Evolutionary conservation across 2,113 vertebrate species (phyloP).

Genomic region (Oplegnathus fasciatus): DNA sequence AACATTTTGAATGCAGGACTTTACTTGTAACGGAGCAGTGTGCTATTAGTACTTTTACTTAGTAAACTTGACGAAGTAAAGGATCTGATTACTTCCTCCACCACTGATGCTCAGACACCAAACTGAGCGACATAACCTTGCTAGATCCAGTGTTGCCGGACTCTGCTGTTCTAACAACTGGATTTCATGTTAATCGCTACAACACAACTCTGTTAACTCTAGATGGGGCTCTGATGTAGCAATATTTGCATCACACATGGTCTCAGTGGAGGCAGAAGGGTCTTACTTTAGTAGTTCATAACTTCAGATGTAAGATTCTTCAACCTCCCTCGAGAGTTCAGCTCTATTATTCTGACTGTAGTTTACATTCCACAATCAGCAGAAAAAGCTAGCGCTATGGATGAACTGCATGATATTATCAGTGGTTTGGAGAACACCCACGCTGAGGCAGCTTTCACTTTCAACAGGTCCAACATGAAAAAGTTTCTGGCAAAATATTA

Average conservation of each 20-base stretch:
- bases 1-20: no score
- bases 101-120: neutral
- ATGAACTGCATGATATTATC: conserved; percentile 52
- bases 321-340: conserved; percentile 22
- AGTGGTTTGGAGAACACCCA: conserved; percentile 16
- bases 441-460: conserved; percentile 35
- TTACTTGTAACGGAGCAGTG: neutral
- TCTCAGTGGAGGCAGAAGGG: neutral
- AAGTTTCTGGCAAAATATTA: neutral
- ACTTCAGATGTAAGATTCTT: neutral
- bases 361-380: conserved; percentile 51
- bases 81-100: neutral
- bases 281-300: conserved; percentile 1
- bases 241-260: conserved; percentile 17
- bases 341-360: conserved; percentile 31
- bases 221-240: neutral
- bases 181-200: neutral
- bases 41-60: neutral
- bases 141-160: neutral
- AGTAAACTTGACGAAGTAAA: no score
- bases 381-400: conserved; percentile 36
- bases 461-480: conserved; percentile 3
- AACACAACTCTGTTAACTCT: conserved; percentile 9
- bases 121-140: neutral
- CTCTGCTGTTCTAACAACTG: neutral